phyloP scores from a whole-genome alignment of 2,797 vertebrate genomes.

The Kryptopterus vitreolus region DNA sequence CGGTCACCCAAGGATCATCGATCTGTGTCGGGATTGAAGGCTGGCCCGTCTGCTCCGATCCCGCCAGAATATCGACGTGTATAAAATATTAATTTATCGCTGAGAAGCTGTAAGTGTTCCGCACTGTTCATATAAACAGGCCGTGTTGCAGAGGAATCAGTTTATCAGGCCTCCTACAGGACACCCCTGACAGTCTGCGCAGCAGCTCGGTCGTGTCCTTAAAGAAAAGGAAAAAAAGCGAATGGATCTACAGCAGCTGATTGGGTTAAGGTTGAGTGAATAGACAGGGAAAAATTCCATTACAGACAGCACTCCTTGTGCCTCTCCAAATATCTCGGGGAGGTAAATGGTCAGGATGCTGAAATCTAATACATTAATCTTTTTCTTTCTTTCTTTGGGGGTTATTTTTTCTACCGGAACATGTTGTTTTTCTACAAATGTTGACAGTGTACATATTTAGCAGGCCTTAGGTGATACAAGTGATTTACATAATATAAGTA shows the following conservation, averaged over 20 bases:
- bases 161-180: conserved; percentile 4
- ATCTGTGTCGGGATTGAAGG: too few relatives aligned
- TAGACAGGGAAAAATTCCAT: conserved; percentile 15
- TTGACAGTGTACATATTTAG: neutral
- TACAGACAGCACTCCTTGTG: conserved; percentile 13
- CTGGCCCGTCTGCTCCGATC: too few relatives aligned
- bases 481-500: neutral
- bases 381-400: too few relatives aligned
- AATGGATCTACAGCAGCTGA: neutral
- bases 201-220: conserved; percentile 18
- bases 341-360: neutral
- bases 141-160: neutral
- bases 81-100: neutral
- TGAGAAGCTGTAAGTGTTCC: neutral
- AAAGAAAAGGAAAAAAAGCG: too few relatives aligned
- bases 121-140: neutral
- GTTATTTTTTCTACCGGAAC: neutral
- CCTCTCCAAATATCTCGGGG: neutral
- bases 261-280: conserved; percentile 23
- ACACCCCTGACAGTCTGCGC: conserved; percentile 4
- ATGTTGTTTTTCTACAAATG: neutral
- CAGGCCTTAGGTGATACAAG: neutral
- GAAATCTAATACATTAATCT: neutral
- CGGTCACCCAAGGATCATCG: too few relatives aligned
- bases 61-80: neutral